These are phyloP conservation scores for Hesperophylax magnus DNA, from an alignment of 1,140 invertebrate species.

Conservation along the genomic window DNA sequence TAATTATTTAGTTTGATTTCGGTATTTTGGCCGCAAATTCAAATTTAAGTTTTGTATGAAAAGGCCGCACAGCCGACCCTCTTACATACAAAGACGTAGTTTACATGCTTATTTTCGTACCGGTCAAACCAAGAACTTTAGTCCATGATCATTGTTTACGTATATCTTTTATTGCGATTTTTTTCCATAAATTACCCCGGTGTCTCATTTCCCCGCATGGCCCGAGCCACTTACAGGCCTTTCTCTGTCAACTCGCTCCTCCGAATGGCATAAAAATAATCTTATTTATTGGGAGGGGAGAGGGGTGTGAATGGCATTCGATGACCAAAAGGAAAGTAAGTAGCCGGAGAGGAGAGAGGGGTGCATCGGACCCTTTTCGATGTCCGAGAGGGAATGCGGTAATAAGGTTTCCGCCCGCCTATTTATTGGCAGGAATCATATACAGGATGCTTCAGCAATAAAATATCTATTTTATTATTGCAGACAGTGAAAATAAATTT, in stretches of 20 bases:
- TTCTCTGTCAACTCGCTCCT: conserved; percentile 9
- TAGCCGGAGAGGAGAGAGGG: conserved; percentile 38
- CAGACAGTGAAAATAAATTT: too few relatives aligned
- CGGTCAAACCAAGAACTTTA: neutral
- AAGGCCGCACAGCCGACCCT: too few relatives aligned
- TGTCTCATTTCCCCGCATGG: neutral
- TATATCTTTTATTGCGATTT: conserved; percentile 25
- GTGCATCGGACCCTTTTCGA: conserved; percentile 39
- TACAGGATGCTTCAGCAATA: neutral
- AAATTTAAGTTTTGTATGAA: too few relatives aligned
- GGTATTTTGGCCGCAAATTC: too few relatives aligned
- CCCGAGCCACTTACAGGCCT: conserved; percentile 31
- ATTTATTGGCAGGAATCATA: conserved; percentile 49
- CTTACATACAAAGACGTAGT: neutral
- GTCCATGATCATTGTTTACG: neutral
- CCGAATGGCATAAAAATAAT: conserved; percentile 47
- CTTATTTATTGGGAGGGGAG: conserved; percentile 54
- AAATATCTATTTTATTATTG: too few relatives aligned
- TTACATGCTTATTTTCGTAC: neutral
- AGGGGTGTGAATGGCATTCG: conserved; percentile 53
- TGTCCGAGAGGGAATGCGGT: conserved; percentile 49
- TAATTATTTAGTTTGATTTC: too few relatives aligned
- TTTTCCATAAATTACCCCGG: conserved; percentile 21
- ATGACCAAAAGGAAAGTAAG: conserved; percentile 55
- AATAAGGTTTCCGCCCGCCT: conserved; percentile 56